A percentile compares a stretch with the other conserved stretches of the same genome.
Conservation (phyloP, 2,113 vertebrate genomes). For the Siniperca knerii region DNA sequence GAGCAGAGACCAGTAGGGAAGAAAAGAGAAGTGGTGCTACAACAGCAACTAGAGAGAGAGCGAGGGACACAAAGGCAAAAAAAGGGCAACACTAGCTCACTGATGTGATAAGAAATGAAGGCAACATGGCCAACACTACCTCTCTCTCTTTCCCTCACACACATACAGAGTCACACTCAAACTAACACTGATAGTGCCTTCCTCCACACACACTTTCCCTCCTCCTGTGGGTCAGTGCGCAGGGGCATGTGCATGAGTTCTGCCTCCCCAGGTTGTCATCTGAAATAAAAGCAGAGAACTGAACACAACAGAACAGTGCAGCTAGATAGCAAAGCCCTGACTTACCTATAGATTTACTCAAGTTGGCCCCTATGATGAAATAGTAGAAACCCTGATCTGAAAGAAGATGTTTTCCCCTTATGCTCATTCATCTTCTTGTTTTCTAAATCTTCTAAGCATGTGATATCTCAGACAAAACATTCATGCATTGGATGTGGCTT, state of each 20-base stretch:
- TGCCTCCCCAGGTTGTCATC: constrained; percentile 49
- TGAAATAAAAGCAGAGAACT: constrained; percentile 23
- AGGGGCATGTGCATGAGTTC: constrained; percentile 42
- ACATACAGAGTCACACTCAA: constrained; percentile 22
- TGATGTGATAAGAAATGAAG: constrained; percentile 73
- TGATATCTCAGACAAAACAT: background rate
- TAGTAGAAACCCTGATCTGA: background rate
- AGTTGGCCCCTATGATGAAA: constrained; percentile 13
- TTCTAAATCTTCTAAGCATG: background rate
- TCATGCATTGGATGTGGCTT: background rate
- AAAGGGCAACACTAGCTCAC: constrained; percentile 47
- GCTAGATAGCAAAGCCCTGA: background rate
- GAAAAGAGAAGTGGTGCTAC: constrained; percentile 25
- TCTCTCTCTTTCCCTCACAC: constrained; percentile 34
- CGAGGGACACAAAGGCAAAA: constrained; percentile 38
- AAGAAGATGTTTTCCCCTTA: background rate
- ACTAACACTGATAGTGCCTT: constrained; percentile 35
- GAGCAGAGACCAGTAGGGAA: constrained; percentile 9
- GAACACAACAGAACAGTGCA: constrained; percentile 9
- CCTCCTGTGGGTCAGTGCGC: constrained; percentile 56
- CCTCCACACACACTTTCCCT: constrained; percentile 36
- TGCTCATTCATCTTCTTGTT: background rate
- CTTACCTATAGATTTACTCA: constrained; percentile 22
- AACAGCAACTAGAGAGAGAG: constrained; percentile 38
- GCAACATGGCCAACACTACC: constrained; percentile 53